phyloP scores from a whole-genome alignment of 2,888 invertebrate species.

The Trichogramma dendrolimi region DNA sequence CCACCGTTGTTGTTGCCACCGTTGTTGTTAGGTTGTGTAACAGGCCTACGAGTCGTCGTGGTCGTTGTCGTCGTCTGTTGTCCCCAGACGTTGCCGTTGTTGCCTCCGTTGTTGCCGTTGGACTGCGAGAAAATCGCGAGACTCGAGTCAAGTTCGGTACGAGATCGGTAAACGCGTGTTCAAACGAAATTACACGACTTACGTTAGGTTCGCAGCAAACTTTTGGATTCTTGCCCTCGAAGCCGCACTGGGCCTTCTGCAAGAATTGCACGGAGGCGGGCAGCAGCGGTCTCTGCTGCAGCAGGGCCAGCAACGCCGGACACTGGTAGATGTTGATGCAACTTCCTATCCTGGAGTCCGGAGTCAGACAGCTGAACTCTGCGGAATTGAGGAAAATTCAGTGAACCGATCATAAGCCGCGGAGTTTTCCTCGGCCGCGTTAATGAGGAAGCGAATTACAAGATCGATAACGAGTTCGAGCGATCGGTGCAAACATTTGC shows the following conservation, averaged over 20 bases:
- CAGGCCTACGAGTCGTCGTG: not conserved
- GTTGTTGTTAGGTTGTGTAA: not conserved
- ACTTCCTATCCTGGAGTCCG: conserved; percentile 48
- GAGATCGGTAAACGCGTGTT: not conserved
- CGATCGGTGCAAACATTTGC: too few species aligned
- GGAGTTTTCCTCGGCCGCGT: too few species aligned
- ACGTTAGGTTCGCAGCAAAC: conserved; percentile 56
- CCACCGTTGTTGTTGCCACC: not conserved
- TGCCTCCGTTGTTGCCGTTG: not conserved
- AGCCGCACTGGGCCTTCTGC: conserved; percentile 66
- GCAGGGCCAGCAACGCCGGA: conserved; percentile 45
- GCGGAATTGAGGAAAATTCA: not conserved
- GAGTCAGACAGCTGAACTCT: conserved; percentile 40
- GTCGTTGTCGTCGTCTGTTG: too few species aligned
- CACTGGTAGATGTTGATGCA: conserved; percentile 56
- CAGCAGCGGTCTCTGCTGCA: conserved; percentile 49
- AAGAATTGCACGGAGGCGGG: conserved; percentile 55
- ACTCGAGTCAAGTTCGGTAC: not conserved
- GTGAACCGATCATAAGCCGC: too few species aligned
- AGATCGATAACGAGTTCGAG: too few species aligned
- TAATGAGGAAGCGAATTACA: too few species aligned
- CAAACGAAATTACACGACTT: not conserved
- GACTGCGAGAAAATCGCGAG: not conserved
- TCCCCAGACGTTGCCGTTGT: not conserved
- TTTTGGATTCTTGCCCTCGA: conserved; percentile 58